Base-by-base conservation (phyloP, 92 coral and sea anemone genomes). In the Hydrozoanthus gracilis region DNA sequence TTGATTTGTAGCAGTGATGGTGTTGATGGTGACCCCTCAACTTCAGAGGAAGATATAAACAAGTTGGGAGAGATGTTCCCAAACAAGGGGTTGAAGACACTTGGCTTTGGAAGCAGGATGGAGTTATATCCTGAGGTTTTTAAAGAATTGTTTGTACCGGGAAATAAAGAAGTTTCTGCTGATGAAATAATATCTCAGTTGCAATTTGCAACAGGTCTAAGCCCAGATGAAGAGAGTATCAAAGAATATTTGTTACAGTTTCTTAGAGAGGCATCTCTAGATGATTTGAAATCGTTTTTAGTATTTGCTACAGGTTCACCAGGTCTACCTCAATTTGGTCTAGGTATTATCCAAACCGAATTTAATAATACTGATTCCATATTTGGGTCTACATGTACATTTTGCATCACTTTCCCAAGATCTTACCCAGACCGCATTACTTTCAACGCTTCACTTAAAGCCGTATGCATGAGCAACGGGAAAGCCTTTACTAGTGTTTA, bases 41-140 rank as follows among this genome's bases (percentile, higher is more conserved):
- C 87, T 83, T 6, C 82, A 85, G 88, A 90, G 84, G 90, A 91
- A 86, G 90, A 73, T 88, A 46, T 91, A 10, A 89, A 88, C 84
- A 85, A 88, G 86, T 71, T 91, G 85, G 86, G 88, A 73, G 94
- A 88, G 86, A 91, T 88, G 94, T 88, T 91, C 60, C 94, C 94
- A 85, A 75, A 88, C 84, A 87, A 88, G 89, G 93, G 93, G 77
- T 35, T 88, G 67, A 72, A 86, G 86, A 88, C 91, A 51, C 89
- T 91, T 65, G 92, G 94, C 72, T 91, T 91, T 69, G 87, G 91
- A 4, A 76, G 70, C 88, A 78, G 88, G 69, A 91, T 91, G 94
- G 79, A 88, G 73, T 44, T 64, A 82, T 85, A 83, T 82, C 94
- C 94, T 69, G 90, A 91, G 27, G 20, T 52, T n/a, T 91, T 78